phyloP scores from a whole-genome alignment of 1,140 invertebrate genomes.

The Drosophila nannoptera region DNA sequence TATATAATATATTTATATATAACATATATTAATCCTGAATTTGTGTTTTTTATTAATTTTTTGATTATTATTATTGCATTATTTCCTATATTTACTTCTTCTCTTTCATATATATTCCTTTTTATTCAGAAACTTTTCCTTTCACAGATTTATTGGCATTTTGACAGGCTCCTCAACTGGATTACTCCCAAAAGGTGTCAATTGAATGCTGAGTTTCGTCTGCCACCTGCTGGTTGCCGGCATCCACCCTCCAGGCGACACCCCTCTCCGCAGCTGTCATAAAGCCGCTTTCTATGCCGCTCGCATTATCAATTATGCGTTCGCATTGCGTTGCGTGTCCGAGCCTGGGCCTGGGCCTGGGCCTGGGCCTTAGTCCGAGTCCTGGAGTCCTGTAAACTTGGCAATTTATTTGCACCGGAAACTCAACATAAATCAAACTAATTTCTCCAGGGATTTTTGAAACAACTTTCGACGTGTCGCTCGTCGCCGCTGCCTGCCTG shows the following conservation, averaged over 20 bases:
- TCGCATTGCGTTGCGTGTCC: conserved; percentile 49
- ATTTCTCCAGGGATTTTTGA: conserved; percentile 76
- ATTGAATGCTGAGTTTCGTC: conserved; percentile 51
- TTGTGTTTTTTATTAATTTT: no score
- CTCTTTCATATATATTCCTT: no score
- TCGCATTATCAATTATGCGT: conserved; percentile 77
- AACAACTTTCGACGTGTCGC: conserved; percentile 70
- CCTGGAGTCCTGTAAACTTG: conserved; percentile 69
- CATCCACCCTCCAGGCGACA: neutral
- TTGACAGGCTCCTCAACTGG: neutral
- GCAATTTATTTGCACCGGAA: conserved; percentile 78
- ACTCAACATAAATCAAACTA: conserved; percentile 78
- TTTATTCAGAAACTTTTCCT: neutral
- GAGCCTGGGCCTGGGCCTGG: conserved; percentile 6
- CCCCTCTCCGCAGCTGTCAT: neutral
- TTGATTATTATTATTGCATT: no score
- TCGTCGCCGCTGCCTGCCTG: conserved; percentile 14
- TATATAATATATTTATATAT: no score
- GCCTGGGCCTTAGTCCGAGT: conserved; percentile 1
- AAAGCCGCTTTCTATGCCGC: conserved; percentile 41
- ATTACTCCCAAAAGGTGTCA: conserved; percentile 49
- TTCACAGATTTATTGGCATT: neutral
- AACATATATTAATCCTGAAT: no score
- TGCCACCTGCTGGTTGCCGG: conserved; percentile 9
- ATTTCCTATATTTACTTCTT: no score